Conservation (phyloP, 2,888 invertebrate genomes). For the Peribatodes rhomboidaria region DNA sequence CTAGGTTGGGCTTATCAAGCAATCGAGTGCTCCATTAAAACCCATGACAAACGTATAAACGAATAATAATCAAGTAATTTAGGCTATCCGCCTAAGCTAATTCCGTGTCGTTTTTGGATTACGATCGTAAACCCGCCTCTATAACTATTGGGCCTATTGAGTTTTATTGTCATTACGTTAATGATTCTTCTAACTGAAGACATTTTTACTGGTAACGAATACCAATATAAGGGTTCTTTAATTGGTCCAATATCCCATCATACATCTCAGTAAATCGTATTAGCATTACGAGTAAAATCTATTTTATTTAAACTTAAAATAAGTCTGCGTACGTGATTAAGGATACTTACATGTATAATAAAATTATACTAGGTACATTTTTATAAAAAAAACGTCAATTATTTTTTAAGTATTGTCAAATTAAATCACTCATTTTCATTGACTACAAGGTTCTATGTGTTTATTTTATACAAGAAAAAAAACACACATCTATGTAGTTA, state of each 20-base stretch:
- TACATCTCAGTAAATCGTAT: not conserved
- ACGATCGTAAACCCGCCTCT: constrained; percentile 33
- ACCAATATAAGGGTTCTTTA: constrained; percentile 8
- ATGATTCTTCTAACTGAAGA: constrained; percentile 30
- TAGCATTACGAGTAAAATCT: too few species aligned
- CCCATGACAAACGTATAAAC: constrained; percentile 36
- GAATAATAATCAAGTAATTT: constrained; percentile 36
- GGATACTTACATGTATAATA: too few species aligned
- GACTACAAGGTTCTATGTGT: too few species aligned
- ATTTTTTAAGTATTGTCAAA: too few species aligned
- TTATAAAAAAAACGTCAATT: too few species aligned
- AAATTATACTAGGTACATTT: too few species aligned
- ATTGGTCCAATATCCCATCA: constrained; percentile 10
- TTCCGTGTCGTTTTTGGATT: constrained; percentile 34
- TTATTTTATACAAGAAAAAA: too few species aligned
- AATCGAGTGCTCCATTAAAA: constrained; percentile 34
- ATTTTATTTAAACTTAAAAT: too few species aligned
- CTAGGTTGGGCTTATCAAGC: constrained; percentile 28
- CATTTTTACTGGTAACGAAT: constrained; percentile 30
- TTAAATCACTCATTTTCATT: too few species aligned
- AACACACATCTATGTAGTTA: too few species aligned
- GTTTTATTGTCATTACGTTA: constrained; percentile 34
- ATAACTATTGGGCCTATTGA: constrained; percentile 35
- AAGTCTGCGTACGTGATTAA: too few species aligned
- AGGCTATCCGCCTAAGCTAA: constrained; percentile 27